Base-by-base conservation (phyloP, 2,113 vertebrate genomes). In the Prolemur simus region DNA sequence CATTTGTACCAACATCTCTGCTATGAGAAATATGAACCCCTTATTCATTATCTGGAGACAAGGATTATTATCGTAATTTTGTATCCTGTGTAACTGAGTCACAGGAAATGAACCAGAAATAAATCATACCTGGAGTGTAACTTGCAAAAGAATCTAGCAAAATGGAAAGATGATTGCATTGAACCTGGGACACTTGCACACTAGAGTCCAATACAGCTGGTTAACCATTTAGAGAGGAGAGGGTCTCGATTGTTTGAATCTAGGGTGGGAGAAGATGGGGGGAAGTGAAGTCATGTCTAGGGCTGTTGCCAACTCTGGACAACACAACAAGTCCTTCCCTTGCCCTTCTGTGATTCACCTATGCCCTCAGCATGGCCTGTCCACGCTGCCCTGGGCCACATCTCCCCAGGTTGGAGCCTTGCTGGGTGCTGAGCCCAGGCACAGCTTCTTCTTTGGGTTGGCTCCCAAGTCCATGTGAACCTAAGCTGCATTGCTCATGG, bases 41-140 rank as follows among this genome's bases (percentile, higher is more conserved):
- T 87, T 63, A 29, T 89, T 97, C 96, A 97, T 98, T 98, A 96
- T 97, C 94, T 97, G 97, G 94, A 98, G 98, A 97, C 97, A 90
- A 95, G 94, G 63, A 71, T 90, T 90, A 98, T 98, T 95, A 97
- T 97, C 92, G 52, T 97, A 87, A 97, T 97, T 97, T 94, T 91
- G 92, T 78, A 96, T 97, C 97, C 96, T 93, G 80, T 97, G 92
- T 95, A 98, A 97, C 96, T 74, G 95, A 97, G 96, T 97, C 95
- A 96, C 84, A 93, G 96, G 96, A 96, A 96, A 95, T 95, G 97
- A 88, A 97, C 94, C 97, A 97, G 96, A 96, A 98, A 95, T 82
- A 96, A 97, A 96, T 95, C 97, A 95, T 97, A 97, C 97, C 97
- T 98, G 92, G 77, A 94, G 87, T 96, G 29, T 71, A 95, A 92